phyloP scores from a whole-genome alignment of 2,888 invertebrate genomes.

The Chymomyza amoena region DNA sequence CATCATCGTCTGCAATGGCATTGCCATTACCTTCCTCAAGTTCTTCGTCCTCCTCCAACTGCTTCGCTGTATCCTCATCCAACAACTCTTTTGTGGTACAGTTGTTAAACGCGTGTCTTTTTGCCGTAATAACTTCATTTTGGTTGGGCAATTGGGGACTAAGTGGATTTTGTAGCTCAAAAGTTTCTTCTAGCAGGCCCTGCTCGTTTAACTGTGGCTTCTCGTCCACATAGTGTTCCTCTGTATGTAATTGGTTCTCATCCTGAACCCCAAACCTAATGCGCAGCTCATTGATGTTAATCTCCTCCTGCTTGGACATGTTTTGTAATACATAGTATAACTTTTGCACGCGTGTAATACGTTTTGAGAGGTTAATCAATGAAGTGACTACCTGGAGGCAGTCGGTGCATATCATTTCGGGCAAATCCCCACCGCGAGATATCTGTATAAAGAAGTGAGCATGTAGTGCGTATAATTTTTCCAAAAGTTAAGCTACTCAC shows the following conservation, averaged over 20 bases:
- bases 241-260: slow-evolving; percentile 35
- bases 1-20: not conserved
- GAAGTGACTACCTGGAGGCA: slow-evolving; percentile 68
- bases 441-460: slow-evolving; percentile 53
- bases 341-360: slow-evolving; percentile 71
- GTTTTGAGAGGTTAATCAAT: slow-evolving; percentile 68
- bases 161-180: slow-evolving; percentile 54
- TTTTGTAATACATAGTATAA: slow-evolving; percentile 65
- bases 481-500: slow-evolving; percentile 26
- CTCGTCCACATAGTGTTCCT: slow-evolving; percentile 55
- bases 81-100: not conserved
- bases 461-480: too few relatives aligned
- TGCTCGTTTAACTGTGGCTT: slow-evolving; percentile 49
- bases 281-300: slow-evolving; percentile 48
- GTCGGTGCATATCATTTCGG: slow-evolving; percentile 68
- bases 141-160: slow-evolving; percentile 24
- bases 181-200: slow-evolving; percentile 30
- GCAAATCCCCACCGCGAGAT: slow-evolving; percentile 61
- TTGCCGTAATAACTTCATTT: not conserved
- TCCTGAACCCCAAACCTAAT: slow-evolving; percentile 55
- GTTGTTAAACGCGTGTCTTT: too few relatives aligned
- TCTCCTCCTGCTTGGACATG: slow-evolving; percentile 14
- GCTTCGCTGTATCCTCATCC: too few relatives aligned
- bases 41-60: not conserved
- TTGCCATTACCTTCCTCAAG: not conserved